These are phyloP conservation scores for Ypsolopha sequella DNA, from an alignment of 2,888 invertebrate genomes.

Conservation along the genomic window DNA sequence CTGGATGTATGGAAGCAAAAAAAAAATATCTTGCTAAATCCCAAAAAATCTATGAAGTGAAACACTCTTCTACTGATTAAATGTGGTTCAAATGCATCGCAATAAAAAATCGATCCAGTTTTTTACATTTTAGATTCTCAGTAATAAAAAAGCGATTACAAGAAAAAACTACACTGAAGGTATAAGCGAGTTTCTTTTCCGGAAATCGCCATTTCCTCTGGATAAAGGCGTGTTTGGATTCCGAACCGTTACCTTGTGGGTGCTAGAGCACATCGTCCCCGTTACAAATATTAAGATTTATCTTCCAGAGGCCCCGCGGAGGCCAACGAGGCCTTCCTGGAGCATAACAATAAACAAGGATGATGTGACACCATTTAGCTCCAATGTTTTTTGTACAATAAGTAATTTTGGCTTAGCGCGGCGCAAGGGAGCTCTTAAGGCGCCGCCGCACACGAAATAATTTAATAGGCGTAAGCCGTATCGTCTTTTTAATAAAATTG, in stretches of 20 bases:
- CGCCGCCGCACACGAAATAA: constrained; percentile 34
- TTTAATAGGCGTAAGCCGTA: constrained; percentile 49
- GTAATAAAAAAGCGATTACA: too few species aligned
- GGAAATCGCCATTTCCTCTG: not conserved
- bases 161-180: not conserved
- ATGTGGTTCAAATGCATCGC: too few species aligned
- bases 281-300: constrained; percentile 43
- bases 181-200: not conserved
- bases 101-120: too few species aligned
- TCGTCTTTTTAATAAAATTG: constrained; percentile 59
- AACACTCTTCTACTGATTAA: too few species aligned
- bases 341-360: constrained; percentile 33
- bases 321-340: constrained; percentile 4
- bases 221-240: not conserved
- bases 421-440: constrained; percentile 9
- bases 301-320: constrained; percentile 16
- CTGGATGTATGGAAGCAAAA: too few species aligned
- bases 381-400: constrained; percentile 14
- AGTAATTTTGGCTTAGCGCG: constrained; percentile 8
- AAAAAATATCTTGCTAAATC: too few species aligned
- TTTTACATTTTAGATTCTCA: too few species aligned
- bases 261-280: constrained; percentile 21
- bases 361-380: constrained; percentile 43
- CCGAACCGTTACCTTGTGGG: not conserved
- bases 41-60: too few species aligned